A percentile compares a stretch with the other conserved stretches of the same genome.
Evolutionary conservation across 92 coral and sea anemone species (phyloP).

Genomic region (Hydrozoanthus gracilis): DNA sequence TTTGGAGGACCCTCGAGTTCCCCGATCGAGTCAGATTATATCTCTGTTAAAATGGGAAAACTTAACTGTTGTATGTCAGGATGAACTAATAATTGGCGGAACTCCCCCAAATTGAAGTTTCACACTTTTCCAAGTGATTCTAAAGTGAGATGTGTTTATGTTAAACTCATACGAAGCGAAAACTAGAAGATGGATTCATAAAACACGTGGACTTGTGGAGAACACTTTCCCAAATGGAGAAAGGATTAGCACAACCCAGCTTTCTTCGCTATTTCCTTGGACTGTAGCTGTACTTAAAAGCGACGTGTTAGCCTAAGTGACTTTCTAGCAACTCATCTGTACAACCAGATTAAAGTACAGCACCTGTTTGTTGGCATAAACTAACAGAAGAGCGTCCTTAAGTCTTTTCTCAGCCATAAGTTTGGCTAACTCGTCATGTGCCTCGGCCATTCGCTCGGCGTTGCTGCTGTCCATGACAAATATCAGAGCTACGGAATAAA

Average conservation of each 20-base stretch:
- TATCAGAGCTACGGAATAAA: slow-evolving; percentile 70
- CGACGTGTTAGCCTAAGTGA: not conserved
- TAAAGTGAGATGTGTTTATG: not conserved
- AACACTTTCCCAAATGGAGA: slow-evolving; percentile 37
- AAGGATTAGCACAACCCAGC: slow-evolving; percentile 35
- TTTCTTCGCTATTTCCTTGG: slow-evolving; percentile 48
- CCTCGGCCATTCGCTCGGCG: slow-evolving; percentile 87
- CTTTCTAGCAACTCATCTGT: not conserved
- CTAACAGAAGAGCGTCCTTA: slow-evolving; percentile 87
- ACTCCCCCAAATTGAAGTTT: slow-evolving; percentile 39
- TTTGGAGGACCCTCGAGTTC: slow-evolving; percentile 6
- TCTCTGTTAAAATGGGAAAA: slow-evolving; percentile 29
- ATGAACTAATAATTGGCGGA: slow-evolving; percentile 45
- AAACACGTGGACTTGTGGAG: slow-evolving; percentile 42
- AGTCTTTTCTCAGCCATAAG: slow-evolving; percentile 97
- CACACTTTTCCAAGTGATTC: slow-evolving; percentile 38
- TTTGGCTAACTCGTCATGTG: slow-evolving; percentile 95
- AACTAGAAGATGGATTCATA: not conserved
- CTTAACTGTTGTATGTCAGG: slow-evolving; percentile 43
- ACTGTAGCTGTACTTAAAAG: not conserved
- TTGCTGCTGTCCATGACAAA: slow-evolving; percentile 96
- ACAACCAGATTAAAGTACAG: not conserved
- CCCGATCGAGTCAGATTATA: not conserved
- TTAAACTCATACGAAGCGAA: slow-evolving; percentile 25
- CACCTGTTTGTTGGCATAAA: slow-evolving; percentile 99